Evolutionary conservation across 2,888 invertebrate species (phyloP).

Genomic region (Prenolepis imparis): DNA sequence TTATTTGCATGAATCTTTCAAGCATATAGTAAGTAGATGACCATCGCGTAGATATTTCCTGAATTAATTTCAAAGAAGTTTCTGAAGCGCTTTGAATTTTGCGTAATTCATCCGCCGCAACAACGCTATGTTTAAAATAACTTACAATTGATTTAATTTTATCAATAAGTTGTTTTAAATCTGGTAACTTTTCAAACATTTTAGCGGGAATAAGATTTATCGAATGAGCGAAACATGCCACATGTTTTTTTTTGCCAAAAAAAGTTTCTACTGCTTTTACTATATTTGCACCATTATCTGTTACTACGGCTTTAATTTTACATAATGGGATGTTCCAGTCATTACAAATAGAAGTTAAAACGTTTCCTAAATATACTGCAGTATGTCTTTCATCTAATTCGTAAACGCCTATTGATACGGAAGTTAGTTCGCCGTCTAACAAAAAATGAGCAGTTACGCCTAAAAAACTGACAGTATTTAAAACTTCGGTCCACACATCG

Average conservation of each 20-base stretch:
- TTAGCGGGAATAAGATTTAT: conserved; percentile 17
- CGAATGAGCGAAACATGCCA: neutral
- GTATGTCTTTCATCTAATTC: too few relatives aligned
- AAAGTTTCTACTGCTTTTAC: neutral
- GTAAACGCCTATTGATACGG: too few relatives aligned
- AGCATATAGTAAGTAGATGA: conserved; percentile 76
- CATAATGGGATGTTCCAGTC: conserved; percentile 65
- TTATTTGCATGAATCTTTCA: conserved; percentile 76
- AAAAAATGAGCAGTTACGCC: too few relatives aligned
- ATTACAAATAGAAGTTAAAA: conserved; percentile 72
- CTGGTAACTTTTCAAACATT: conserved; percentile 43
- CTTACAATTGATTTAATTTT: conserved; percentile 77
- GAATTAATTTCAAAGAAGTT: conserved; percentile 70
- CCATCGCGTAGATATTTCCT: conserved; percentile 77
- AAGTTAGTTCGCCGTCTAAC: too few relatives aligned
- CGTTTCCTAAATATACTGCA: too few relatives aligned
- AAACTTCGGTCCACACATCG: too few relatives aligned
- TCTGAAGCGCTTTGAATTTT: conserved; percentile 21
- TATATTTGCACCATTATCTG: conserved; percentile 9
- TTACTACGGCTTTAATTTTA: conserved; percentile 73
- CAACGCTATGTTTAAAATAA: conserved; percentile 77
- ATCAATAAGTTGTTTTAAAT: conserved; percentile 67
- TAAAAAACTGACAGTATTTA: too few relatives aligned
- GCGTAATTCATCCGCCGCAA: conserved; percentile 71
- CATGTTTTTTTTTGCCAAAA: neutral